Evolutionary conservation across 2,797 vertebrate species (phyloP), one percentile per base, ranked within the genome.

Genomic region (Pseudochromis fuscus): DNA sequence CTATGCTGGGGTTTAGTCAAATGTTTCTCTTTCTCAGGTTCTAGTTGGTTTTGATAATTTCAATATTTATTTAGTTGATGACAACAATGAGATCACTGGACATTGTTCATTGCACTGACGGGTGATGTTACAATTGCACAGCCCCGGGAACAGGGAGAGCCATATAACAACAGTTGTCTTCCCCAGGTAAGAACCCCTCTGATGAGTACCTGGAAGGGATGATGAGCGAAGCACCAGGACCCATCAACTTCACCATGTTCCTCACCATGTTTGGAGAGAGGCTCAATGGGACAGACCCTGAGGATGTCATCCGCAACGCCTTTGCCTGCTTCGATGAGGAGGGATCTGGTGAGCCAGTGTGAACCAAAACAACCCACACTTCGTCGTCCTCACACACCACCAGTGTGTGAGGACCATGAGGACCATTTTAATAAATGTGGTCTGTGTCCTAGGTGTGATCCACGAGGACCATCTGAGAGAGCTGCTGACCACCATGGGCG

Each of bases 201-300:
- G 98, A 99, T 0, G 97, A 99, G 67, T 99, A 99, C 90, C 89
- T 99, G 85, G 97, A 99, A 84, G 98, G 95, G 15, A 99, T 99
- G 98, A 99, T 99, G 98, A 96, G 95, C 0, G 98, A 99, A 90
- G 98, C 98, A 0, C 98, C 98, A 0, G 98, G 98, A 18, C 98
- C 98, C 88, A 99, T 99, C 87, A 99, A 99, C 94, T 99, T 99
- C 93, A 99, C 98, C 81, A 99, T 99, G 98, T 99, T 99, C 93
- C 96, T 99, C 88, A 99, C 98, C 71, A 99, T 99, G 98, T 99
- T 99, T 0, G 98, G 98, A 79, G 98, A 99, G 87, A 95, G 97
- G 87, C 95, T 99, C 68, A 99, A 99, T 0, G 98, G 98, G 59
- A 99, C 98, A 0, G 98, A 99, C 89, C 98, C 98, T 0, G 98